Conservation (phyloP, 2,888 invertebrate species). For the Drosophila robusta region DNA sequence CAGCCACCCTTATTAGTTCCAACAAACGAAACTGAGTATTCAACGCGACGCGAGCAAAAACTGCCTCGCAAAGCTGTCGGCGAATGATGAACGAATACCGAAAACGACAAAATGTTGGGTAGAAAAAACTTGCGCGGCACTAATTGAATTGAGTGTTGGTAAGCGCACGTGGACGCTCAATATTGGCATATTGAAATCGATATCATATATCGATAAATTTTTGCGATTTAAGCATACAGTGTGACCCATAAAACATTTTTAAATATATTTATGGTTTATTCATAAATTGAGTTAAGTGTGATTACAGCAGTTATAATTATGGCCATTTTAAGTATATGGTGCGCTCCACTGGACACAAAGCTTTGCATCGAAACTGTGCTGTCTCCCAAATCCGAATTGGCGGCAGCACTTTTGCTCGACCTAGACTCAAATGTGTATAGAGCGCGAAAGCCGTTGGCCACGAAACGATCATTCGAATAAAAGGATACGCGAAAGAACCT, state of each 20-base stretch:
- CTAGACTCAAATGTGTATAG: conserved; percentile 91
- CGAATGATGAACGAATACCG: conserved; percentile 51
- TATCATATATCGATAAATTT: background rate
- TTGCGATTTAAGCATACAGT: background rate
- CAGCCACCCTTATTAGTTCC: conserved; percentile 38
- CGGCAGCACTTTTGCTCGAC: conserved; percentile 32
- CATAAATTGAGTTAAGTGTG: background rate
- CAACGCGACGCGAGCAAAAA: conserved; percentile 42
- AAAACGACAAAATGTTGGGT: conserved; percentile 5
- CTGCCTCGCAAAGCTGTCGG: conserved; percentile 47
- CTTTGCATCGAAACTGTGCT: conserved; percentile 74
- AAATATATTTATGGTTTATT: background rate
- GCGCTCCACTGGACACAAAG: conserved; percentile 47
- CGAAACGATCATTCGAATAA: conserved; percentile 96
- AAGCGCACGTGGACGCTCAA: background rate
- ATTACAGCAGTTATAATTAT: conserved; percentile 6
- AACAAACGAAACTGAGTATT: conserved; percentile 47
- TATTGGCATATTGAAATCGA: conserved; percentile 8
- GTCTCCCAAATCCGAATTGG: conserved; percentile 33
- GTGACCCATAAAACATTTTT: background rate
- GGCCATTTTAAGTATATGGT: background rate
- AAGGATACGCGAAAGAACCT: conserved; percentile 98
- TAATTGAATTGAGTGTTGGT: conserved; percentile 34
- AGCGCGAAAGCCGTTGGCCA: conserved; percentile 97
- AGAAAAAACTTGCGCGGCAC: conserved; percentile 33